Base-by-base conservation (phyloP, 1,140 invertebrate genomes). In the Leguminivora glycinivorella region DNA sequence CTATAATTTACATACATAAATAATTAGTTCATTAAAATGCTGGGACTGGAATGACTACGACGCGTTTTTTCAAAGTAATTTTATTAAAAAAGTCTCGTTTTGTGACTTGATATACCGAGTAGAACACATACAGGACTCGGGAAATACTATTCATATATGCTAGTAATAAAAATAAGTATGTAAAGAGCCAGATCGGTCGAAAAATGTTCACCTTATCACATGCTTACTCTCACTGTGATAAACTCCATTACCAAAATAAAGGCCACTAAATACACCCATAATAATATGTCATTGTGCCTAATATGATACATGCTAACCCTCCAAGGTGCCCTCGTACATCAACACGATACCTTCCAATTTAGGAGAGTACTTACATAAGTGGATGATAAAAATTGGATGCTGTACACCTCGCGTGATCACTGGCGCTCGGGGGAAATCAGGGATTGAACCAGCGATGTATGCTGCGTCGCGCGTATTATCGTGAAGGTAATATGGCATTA, bases 321-420 rank as follows among this genome's bases (percentile, higher is more conserved):
- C 58, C 12, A 63, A n/a, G 58, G 58, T 29, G n/a, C 56, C 25
- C 58, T 58, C 26, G 26, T 17, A 63, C 58, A 63, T 63, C 58
- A 63, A 63, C 58, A 63, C 58, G 58, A 26, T 31, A 34, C 26
- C 58, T n/a, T n/a, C 19, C 58, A 63, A 63, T 63, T 63, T 63
- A 17, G 58, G 14, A 63, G 58, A 63, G 25, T 29, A 31, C 58
- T 29, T 67, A 58, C 58, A 72, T 76, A 76, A 76, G 75, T 77
- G 73, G 79, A 74, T 81, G 75, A 82, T 83, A 84, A 83, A 85
- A 85, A 82, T 82, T 81, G 77, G 80, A 83, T 79, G 80, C 76
- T 73, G 80, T 82, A 77, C 72, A 78, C 80, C 75, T 71, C 66
- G 47, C 70, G 73, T 77, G 79, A 82, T 84, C 78, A 75, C 68